A percentile compares a stretch with the other conserved stretches of the same genome.
These are phyloP conservation scores for Styela plicata DNA, from an alignment of 23 tunicate genomes.

Conservation along the genomic window DNA sequence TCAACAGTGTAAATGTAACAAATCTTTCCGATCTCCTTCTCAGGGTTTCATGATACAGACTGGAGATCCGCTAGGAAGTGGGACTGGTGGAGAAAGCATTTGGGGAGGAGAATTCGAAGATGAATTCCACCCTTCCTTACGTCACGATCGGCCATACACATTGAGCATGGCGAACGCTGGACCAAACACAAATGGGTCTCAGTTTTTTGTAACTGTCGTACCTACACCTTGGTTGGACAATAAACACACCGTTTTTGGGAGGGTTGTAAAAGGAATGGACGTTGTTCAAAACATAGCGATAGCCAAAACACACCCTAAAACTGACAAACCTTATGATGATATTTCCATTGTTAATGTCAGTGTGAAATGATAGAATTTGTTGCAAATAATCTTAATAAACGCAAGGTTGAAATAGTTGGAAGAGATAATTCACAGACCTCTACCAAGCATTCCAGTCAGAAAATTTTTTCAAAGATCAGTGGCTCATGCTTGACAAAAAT, in stretches of 20 bases:
- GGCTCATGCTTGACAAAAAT: too few species aligned
- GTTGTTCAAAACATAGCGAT: conserved; percentile 77
- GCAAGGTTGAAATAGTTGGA: not conserved
- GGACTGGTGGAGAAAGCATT: conserved; percentile 95
- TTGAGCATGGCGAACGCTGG: conserved; percentile 99
- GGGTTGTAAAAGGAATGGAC: conserved; percentile 92
- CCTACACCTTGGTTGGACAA: conserved; percentile 98
- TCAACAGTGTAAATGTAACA: too few species aligned
- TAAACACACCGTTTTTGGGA: conserved; percentile 97
- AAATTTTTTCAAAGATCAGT: too few species aligned
- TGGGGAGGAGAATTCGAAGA: conserved; percentile 99
- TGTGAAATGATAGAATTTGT: conserved; percentile 65
- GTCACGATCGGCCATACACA: conserved; percentile 88
- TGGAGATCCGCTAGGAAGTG: conserved; percentile 96
- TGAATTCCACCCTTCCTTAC: conserved; percentile 84
- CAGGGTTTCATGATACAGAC: conserved; percentile 91
- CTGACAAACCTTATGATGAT: conserved; percentile 99
- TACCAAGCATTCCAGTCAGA: too few species aligned
- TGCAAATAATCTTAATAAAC: not conserved
- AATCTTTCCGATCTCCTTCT: too few species aligned
- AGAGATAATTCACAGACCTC: too few species aligned
- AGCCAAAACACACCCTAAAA: conserved; percentile 73
- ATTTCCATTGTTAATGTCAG: conserved; percentile 75
- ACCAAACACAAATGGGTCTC: conserved; percentile 95
- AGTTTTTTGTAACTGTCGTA: conserved; percentile 93